A percentile compares a stretch with the other conserved stretches of the same genome.
Evolutionary conservation across 2,797 vertebrate species (phyloP).

Genomic region (Hozukius guyotensis): DNA sequence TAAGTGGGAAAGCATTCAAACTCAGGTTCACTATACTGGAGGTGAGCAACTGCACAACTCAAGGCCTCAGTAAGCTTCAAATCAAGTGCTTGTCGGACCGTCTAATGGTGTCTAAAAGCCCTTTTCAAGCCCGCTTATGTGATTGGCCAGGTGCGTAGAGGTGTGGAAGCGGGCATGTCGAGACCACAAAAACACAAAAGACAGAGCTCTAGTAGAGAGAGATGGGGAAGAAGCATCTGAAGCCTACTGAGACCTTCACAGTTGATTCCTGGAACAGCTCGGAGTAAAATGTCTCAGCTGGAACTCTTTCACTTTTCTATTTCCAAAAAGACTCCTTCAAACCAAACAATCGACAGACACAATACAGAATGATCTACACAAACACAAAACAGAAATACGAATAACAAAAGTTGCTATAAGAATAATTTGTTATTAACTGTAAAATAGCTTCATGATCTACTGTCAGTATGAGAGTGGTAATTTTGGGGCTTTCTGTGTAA

Average conservation of each 20-base stretch:
- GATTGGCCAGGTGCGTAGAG: not conserved
- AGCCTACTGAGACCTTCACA: not conserved
- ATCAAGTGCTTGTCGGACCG: not conserved
- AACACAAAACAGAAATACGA: constrained; percentile 58
- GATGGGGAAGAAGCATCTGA: not conserved
- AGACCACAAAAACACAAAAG: not conserved
- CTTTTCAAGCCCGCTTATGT: not conserved
- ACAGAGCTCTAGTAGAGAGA: not conserved
- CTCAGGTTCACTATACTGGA: not conserved
- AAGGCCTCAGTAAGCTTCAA: not conserved
- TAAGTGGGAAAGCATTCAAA: not conserved
- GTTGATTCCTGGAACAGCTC: not conserved
- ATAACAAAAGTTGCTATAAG: constrained; percentile 57
- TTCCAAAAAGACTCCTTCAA: constrained; percentile 60
- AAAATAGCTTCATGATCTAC: constrained; percentile 71
- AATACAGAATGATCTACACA: constrained; percentile 57
- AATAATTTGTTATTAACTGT: constrained; percentile 68
- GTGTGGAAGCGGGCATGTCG: not conserved
- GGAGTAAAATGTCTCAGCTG: not conserved
- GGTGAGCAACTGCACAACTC: not conserved
- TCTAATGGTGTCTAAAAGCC: not conserved
- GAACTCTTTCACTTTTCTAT: constrained; percentile 18
- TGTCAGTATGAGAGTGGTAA: constrained; percentile 52
- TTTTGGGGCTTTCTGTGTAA: constrained; percentile 62
- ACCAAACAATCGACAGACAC: constrained; percentile 41